Base-by-base conservation (phyloP, 2,888 invertebrate genomes). In the Pemphredon lugubris region DNA sequence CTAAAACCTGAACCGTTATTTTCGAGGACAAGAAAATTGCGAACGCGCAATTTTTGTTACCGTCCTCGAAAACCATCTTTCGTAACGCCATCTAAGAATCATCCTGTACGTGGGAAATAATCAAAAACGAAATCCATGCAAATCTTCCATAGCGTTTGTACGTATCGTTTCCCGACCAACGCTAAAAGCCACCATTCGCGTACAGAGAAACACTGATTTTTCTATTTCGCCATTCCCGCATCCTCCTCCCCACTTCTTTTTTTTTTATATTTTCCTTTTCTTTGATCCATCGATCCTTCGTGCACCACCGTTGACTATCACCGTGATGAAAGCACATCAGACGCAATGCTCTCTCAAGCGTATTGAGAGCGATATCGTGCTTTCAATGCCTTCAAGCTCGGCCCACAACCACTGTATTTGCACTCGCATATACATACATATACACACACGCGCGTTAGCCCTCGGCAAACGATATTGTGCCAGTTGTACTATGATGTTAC, bases 261-360 rank as follows among this genome's bases (percentile, higher is more conserved):
- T 11, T 61, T 47, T 45, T 66, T 54, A 32, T 21, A 21, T 32
- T 37, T 6, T 23, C 18, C n/a, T 18, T 6, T 34, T 45, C 58
- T 58, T 58, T 58, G 58, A 58, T 39, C 48, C 47, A 13, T 39
- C 58, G 58, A 48, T 47, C 39, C 34, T 18, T 23, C 23, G 45
- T n/a, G 21, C 37, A 18, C 16, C 3, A 37, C 14, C 39, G 54
- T 7, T n/a, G 47, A 39, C 53, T 51, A 67, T 61, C 61, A 18
- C 32, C 48, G 32, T 53, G 63, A 72, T 68, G 68, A 68, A 68
- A 68, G 53, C 63, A 47, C 54, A 68, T 68, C 70, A 60, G 55
- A 39, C 60, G 34, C 70, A 14, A 39, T 59, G 53, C 20, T 70
- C 60, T 58, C 57, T 54, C 58, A 40, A 63, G 68, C 63, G 63